Evolutionary conservation across 1,140 invertebrate species (phyloP).

Genomic region (Cataglyphis hispanica): DNA sequence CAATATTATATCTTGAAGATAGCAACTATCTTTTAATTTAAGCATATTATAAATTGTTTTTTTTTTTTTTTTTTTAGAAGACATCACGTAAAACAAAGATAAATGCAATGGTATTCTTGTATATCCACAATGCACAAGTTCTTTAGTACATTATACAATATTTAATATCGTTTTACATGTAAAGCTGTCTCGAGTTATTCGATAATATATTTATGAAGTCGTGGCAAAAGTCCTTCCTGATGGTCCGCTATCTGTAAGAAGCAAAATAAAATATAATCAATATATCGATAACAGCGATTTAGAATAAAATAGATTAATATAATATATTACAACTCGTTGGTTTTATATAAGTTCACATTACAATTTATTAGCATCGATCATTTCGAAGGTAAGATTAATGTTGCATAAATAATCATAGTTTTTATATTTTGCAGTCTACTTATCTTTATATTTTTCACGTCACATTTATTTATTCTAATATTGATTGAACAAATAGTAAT

Average conservation of each 20-base stretch:
- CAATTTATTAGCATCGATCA: background rate
- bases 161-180: constrained; percentile 76
- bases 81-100: constrained; percentile 77
- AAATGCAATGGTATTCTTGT: constrained; percentile 79
- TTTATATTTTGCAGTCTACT: too few species aligned
- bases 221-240: constrained; percentile 63
- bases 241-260: constrained; percentile 77
- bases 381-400: background rate
- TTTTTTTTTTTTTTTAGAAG: too few species aligned
- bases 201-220: constrained; percentile 76
- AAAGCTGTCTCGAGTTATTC: constrained; percentile 81
- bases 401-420: too few species aligned
- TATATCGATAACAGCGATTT: background rate
- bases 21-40: constrained; percentile 70
- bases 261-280: constrained; percentile 25
- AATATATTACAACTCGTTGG: too few species aligned
- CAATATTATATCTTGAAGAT: constrained; percentile 72
- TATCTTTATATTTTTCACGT: too few species aligned
- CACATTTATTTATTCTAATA: too few species aligned
- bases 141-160: constrained; percentile 70
- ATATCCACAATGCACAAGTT: constrained; percentile 78
- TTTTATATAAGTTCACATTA: too few species aligned
- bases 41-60: constrained; percentile 70
- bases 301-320: background rate
- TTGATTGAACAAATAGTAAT: too few species aligned